phyloP scores from a whole-genome alignment of 2,113 vertebrate species.

The Perca schrenkii region DNA sequence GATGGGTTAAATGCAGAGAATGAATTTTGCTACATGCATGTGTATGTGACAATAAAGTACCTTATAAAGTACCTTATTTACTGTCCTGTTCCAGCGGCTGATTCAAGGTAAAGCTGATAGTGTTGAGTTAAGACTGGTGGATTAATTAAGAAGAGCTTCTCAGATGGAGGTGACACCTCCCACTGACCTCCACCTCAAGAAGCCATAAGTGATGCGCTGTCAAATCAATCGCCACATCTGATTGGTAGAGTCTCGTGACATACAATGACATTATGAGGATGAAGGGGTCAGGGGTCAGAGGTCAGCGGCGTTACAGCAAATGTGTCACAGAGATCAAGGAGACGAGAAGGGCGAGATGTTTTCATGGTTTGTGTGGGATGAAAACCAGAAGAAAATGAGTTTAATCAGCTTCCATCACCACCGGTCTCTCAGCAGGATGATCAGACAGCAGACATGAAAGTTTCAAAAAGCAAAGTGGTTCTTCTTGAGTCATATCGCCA shows the following conservation, averaged over 20 bases:
- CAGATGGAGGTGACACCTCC: not conserved
- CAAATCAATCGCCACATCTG: constrained; percentile 41
- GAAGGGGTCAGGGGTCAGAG: constrained; percentile 20
- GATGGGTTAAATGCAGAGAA: no score
- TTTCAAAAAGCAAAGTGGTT: not conserved
- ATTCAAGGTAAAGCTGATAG: constrained; percentile 32
- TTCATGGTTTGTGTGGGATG: not conserved
- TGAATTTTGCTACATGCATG: no score
- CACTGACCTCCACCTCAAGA: constrained; percentile 34
- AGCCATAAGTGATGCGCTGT: constrained; percentile 25
- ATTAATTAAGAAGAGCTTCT: not conserved
- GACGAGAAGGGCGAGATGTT: not conserved
- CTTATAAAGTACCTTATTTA: not conserved
- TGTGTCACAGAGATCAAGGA: not conserved
- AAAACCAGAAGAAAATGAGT: not conserved
- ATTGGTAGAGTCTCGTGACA: constrained; percentile 18
- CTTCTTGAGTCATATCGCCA: not conserved
- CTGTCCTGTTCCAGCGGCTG: not conserved
- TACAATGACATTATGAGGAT: constrained; percentile 16
- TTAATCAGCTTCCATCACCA: not conserved
- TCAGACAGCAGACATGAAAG: not conserved
- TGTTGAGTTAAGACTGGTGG: not conserved
- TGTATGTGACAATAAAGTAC: no score
- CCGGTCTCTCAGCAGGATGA: not conserved
- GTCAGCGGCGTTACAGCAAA: constrained; percentile 24